phyloP scores from a whole-genome alignment of 1,140 invertebrate species.

The Gryon sp. region DNA sequence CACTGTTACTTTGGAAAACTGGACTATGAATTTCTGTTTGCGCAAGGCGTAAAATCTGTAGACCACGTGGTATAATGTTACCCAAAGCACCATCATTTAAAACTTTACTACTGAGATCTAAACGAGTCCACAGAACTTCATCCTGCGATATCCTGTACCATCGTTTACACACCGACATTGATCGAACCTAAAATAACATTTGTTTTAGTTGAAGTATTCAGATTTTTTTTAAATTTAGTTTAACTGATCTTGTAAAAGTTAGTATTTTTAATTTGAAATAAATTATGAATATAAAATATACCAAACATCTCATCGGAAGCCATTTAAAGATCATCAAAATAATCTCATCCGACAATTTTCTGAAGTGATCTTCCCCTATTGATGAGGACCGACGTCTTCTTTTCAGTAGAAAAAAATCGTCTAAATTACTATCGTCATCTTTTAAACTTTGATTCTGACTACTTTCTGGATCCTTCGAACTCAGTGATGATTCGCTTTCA shows the following conservation, averaged over 20 bases:
- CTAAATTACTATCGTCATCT: constrained; percentile 67
- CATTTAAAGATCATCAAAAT: constrained; percentile 90
- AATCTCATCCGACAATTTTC: constrained; percentile 89
- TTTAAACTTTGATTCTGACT: constrained; percentile 55
- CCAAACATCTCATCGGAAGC: constrained; percentile 88
- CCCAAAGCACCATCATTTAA: constrained; percentile 84
- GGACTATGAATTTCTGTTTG: constrained; percentile 84
- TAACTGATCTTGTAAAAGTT: too few species aligned
- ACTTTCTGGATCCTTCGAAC: constrained; percentile 31
- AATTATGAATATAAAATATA: constrained; percentile 72
- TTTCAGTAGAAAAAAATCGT: constrained; percentile 72
- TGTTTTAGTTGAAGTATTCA: neutral
- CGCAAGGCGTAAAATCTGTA: constrained; percentile 86
- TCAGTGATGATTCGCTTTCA: constrained; percentile 27
- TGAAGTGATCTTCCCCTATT: constrained; percentile 80
- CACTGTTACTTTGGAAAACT: constrained; percentile 75
- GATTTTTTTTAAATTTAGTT: neutral
- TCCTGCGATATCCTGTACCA: constrained; percentile 88
- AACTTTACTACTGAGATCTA: constrained; percentile 87
- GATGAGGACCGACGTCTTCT: constrained; percentile 71
- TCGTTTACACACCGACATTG: constrained; percentile 81
- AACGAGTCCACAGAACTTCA: constrained; percentile 89
- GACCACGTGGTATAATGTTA: constrained; percentile 85
- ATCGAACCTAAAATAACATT: constrained; percentile 68
- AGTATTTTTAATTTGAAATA: too few species aligned